phyloP scores from a whole-genome alignment of 2,113 vertebrate species.

The Platycercus adscitus region DNA sequence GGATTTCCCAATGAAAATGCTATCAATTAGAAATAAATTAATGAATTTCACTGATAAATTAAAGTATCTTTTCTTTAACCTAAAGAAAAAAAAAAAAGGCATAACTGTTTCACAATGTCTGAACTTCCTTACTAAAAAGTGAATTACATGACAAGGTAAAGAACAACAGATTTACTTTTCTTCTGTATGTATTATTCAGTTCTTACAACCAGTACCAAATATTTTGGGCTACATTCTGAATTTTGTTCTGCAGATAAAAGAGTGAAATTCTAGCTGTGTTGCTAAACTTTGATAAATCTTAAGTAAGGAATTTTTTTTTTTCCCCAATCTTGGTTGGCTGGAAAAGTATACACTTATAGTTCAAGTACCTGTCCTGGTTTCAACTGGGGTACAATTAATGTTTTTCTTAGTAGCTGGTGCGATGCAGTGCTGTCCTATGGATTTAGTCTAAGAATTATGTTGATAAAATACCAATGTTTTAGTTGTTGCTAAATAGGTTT shows the following conservation, averaged over 20 bases:
- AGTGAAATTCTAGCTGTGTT: neutral
- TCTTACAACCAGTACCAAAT: neutral
- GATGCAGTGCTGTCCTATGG: neutral
- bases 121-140: neutral
- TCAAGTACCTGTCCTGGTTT: neutral
- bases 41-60: neutral
- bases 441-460: neutral
- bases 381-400: neutral
- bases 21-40: neutral
- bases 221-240: neutral
- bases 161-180: neutral
- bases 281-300: neutral
- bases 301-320: neutral
- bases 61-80: neutral
- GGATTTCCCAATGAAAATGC: neutral
- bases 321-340: accelerated
- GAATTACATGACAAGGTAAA: neutral
- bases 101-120: neutral
- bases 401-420: neutral
- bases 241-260: neutral
- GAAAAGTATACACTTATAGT: neutral
- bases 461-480: neutral
- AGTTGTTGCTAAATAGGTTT: neutral
- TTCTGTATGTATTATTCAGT: neutral
- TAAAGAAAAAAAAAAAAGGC: neutral